phyloP scores from a whole-genome alignment of 2,888 invertebrate genomes.

The Augiades crinisus region DNA sequence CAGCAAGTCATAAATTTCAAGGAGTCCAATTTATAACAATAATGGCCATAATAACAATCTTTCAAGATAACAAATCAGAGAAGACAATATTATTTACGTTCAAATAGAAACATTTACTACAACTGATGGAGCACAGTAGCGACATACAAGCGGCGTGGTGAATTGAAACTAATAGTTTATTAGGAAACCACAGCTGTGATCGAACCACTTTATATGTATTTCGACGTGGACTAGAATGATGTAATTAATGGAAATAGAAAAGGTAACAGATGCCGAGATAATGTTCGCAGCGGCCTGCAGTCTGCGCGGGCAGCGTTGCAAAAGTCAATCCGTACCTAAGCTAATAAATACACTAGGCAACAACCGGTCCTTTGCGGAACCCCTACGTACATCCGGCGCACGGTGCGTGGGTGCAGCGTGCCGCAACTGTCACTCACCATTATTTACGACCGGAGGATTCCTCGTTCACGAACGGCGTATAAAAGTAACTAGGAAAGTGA shows the following conservation, averaged over 20 bases:
- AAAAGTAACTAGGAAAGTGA: slow-evolving; percentile 49
- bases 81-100: slow-evolving; percentile 48
- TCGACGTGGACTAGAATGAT: slow-evolving; percentile 59
- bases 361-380: slow-evolving; percentile 70
- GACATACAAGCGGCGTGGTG: slow-evolving; percentile 57
- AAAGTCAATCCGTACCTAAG: slow-evolving; percentile 51
- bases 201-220: slow-evolving; percentile 49
- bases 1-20: background rate
- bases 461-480: slow-evolving; percentile 37
- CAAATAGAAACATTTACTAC: slow-evolving; percentile 51
- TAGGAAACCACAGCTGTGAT: slow-evolving; percentile 66
- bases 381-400: slow-evolving; percentile 79
- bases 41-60: slow-evolving; percentile 2
- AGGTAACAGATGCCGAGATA: slow-evolving; percentile 71
- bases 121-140: slow-evolving; percentile 49
- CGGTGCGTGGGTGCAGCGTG: slow-evolving; percentile 59
- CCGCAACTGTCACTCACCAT: slow-evolving; percentile 67
- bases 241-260: slow-evolving; percentile 77
- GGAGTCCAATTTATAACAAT: slow-evolving; percentile 15
- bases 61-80: slow-evolving; percentile 43
- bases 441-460: slow-evolving; percentile 61
- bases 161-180: slow-evolving; percentile 65
- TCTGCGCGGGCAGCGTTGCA: slow-evolving; percentile 70
- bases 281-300: slow-evolving; percentile 66
- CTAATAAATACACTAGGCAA: slow-evolving; percentile 52